phyloP scores from a whole-genome alignment of 2,888 invertebrate species.

The Caenorhabditis doughertyi region DNA sequence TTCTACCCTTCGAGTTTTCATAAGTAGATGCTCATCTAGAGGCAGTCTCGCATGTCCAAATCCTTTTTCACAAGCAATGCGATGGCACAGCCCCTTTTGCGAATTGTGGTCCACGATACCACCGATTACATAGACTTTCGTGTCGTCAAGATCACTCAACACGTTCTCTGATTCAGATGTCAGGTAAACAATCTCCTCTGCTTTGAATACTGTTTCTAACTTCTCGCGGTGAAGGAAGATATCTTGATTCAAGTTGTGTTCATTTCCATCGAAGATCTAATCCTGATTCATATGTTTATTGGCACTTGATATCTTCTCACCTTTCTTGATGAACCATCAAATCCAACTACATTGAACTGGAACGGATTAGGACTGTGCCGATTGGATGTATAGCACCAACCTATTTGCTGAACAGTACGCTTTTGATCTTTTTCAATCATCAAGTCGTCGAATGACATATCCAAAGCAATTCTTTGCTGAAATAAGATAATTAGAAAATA shows the following conservation, averaged over 20 bases:
- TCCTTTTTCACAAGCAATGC: conserved; percentile 88
- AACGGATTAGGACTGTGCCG: conserved; percentile 74
- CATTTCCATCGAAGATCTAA: conserved; percentile 73
- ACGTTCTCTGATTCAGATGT: conserved; percentile 95
- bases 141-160: conserved; percentile 86
- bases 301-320: too few species aligned
- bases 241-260: conserved; percentile 74
- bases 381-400: conserved; percentile 77
- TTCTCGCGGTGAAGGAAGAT: conserved; percentile 64
- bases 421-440: conserved; percentile 73
- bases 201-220: conserved; percentile 69
- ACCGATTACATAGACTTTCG: conserved; percentile 94
- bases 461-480: conserved; percentile 74
- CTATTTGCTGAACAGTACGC: conserved; percentile 68
- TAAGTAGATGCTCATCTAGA: conserved; percentile 91
- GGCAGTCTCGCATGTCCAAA: conserved; percentile 87
- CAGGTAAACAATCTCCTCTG: conserved; percentile 90
- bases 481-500: conserved; percentile 1
- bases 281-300: background rate
- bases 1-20: conserved; percentile 87
- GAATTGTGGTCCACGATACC: conserved; percentile 98
- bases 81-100: conserved; percentile 89
- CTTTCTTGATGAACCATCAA: conserved; percentile 71
- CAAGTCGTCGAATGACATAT: conserved; percentile 80
- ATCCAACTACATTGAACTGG: conserved; percentile 75